Base-by-base conservation (phyloP, 1,140 invertebrate genomes). In the Scaptodrosophila lebanonensis region DNA sequence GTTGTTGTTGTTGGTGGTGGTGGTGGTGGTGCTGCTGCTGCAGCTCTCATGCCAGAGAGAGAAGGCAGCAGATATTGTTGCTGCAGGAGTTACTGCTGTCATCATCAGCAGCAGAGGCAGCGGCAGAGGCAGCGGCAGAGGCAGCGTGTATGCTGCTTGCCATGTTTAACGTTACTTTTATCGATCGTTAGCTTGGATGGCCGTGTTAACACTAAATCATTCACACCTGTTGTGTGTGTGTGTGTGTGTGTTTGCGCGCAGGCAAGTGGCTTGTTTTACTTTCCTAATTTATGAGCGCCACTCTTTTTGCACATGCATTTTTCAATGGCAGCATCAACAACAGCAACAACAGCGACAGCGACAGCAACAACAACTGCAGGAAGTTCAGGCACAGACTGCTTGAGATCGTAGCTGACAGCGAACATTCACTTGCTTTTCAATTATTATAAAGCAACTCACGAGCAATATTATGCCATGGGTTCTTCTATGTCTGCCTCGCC, bases 171-270 rank as follows among this genome's bases (percentile, higher is more conserved):
- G 22, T 8, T 25, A 25, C 22, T 25, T 25, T 25, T 25, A 43
- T 39, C 45, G 40, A 62, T 29, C 45, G 65, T 53, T 43, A 32
- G 45, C 38, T 70, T 65, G 60, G 36, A 75, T 58, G 70, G 61
- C 71, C 70, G 60, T 75, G 70, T 75, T 75, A 69, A 75, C 71
- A 75, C 54, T 76, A 75, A 75, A 75, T 75, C 71, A 76, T 76
- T 76, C 72, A 76, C 71, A 76, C 71, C 71, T 76, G 66, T 43
- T 27, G 51, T 33, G 20, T 44, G 43, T 32, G 32, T 48, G 27
- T 47, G 29, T 44, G 11, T 6, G 17, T 36, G 38, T 32, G 13
- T 20, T 17, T 40, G 44, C 32, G 8, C 12, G 12, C 9, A 33
- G 9, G 32, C 12, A 5, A 33, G 3, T 33, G 2, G 8, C 8